These are phyloP conservation scores for Yoshiicerus persimilis DNA, from an alignment of 1,140 invertebrate species.

Conservation along the genomic window DNA sequence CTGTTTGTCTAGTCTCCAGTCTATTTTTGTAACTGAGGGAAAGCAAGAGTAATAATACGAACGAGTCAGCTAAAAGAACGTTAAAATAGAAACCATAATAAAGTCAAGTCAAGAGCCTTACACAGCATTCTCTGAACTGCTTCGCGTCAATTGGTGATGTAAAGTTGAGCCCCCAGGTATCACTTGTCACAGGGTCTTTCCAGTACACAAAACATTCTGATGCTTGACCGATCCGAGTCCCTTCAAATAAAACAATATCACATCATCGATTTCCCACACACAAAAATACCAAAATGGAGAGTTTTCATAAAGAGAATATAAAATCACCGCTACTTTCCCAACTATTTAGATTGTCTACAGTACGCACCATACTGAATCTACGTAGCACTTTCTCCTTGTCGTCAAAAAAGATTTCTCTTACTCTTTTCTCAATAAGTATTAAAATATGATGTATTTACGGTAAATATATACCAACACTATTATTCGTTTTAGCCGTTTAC, in stretches of 20 bases:
- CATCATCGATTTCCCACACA: not conserved
- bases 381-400: too few relatives aligned
- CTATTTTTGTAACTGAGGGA: not conserved
- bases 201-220: constrained; percentile 98
- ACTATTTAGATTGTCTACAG: too few relatives aligned
- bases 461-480: too few relatives aligned
- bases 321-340: too few relatives aligned
- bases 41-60: not conserved
- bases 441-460: too few relatives aligned
- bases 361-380: too few relatives aligned
- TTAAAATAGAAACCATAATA: constrained; percentile 10
- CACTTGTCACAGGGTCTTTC: constrained; percentile 94
- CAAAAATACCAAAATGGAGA: too few relatives aligned
- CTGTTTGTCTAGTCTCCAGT: not conserved
- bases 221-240: constrained; percentile 92
- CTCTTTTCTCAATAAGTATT: too few relatives aligned
- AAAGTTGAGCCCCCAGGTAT: constrained; percentile 98
- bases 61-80: not conserved
- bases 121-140: constrained; percentile 94
- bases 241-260: constrained; percentile 60
- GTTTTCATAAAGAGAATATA: too few relatives aligned
- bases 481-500: too few relatives aligned
- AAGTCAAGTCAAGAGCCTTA: constrained; percentile 62
- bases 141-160: constrained; percentile 95
- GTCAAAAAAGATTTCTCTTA: too few relatives aligned